A percentile compares a stretch with the other conserved stretches of the same genome.
Conservation (phyloP, 2,888 invertebrate genomes). For the Argynnis bischoffii region DNA sequence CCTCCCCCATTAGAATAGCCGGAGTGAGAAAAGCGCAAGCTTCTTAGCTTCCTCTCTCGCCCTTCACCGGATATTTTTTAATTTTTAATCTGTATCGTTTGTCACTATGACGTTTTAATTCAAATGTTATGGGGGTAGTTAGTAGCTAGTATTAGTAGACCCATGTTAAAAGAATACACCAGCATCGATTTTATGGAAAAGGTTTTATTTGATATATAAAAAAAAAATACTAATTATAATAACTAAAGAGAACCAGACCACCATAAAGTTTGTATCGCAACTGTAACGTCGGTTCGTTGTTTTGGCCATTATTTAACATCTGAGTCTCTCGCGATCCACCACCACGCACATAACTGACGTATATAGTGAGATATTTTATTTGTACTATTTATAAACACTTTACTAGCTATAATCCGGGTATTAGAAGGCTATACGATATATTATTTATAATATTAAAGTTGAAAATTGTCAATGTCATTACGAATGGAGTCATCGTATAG, state of each 20-base stretch:
- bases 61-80: slow-evolving; percentile 62
- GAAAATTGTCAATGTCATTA: not conserved
- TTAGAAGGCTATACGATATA: slow-evolving; percentile 63
- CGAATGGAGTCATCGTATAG: slow-evolving; percentile 53
- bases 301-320: slow-evolving; percentile 30
- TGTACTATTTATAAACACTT: slow-evolving; percentile 58
- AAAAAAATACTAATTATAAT: slow-evolving; percentile 64
- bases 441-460: not conserved
- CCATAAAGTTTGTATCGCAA: slow-evolving; percentile 57
- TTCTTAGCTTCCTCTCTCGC: slow-evolving; percentile 44
- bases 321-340: slow-evolving; percentile 55
- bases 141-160: slow-evolving; percentile 77
- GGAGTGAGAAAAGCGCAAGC: slow-evolving; percentile 67
- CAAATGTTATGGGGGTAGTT: slow-evolving; percentile 57
- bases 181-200: slow-evolving; percentile 79
- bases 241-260: slow-evolving; percentile 73
- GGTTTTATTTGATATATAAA: slow-evolving; percentile 79
- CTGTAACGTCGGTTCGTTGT: slow-evolving; percentile 26
- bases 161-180: slow-evolving; percentile 83
- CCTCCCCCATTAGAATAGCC: slow-evolving; percentile 63
- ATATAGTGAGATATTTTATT: slow-evolving; percentile 58
- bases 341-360: slow-evolving; percentile 65
- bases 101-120: slow-evolving; percentile 38
- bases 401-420: slow-evolving; percentile 7
- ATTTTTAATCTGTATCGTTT: slow-evolving; percentile 22